Base-by-base conservation (phyloP, 92 coral and sea anemone species). In the Muricea muricata region DNA sequence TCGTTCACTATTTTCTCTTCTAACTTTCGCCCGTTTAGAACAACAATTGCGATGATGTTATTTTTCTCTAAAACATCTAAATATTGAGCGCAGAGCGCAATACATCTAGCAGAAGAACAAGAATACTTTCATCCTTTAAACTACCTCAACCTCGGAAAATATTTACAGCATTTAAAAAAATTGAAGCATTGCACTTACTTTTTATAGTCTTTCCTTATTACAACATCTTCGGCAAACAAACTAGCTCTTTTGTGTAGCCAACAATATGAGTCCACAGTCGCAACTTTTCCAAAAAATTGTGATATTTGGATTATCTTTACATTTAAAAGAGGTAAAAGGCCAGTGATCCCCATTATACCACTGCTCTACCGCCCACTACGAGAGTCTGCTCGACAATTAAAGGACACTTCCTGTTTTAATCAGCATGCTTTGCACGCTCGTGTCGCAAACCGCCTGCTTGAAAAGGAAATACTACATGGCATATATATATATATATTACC, bases 231-330 rank as follows among this genome's bases (percentile, higher is more conserved):
- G 9, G 32, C 29, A 18, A 65, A 65, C 72, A 65, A 23, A 65
- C 32, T 29, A 21, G 72, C 72, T 24, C 72, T 37, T 65, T 65
- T 65, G 72, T 33, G 72, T 8, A 65, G 72, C 72, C 72, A 65
- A 37, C 72, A 65, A 65, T 65, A 65, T 65, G 72, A 34, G 28
- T 65, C 72, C 29, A 65, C 35, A 0, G 72, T 37, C 18, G 33
- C 33, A 65, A 29, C 33, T 20, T 15, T 65, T 65, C 72, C 72
- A 23, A 37, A 65, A 65, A 65, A 65, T 65, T 65, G 35, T 6
- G 72, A 23, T 21, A 65, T 65, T 65, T 37, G 29, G 29, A 65
- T 65, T 65, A 0, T 65, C 28, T 65, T 65, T 28, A 37, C 7
- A 18, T 23, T 65, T 29, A 65, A 65, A 23, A 65, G 72, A 65